Evolutionary conservation across 2,888 invertebrate genomes (phyloP), one percentile per base, ranked within the genome.

Genomic region (Cosmia trapezina): DNA sequence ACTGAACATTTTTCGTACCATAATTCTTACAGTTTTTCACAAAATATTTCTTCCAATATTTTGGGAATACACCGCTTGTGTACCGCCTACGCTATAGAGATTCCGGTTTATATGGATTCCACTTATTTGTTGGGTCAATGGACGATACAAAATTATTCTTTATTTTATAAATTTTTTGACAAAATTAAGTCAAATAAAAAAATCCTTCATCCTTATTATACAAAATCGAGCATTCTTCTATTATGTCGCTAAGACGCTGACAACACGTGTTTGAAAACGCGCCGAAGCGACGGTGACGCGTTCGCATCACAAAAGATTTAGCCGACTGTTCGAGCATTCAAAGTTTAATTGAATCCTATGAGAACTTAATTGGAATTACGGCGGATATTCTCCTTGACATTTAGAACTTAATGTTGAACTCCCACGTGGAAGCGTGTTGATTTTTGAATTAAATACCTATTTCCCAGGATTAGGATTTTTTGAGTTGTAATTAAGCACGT

Each of bases 341-440:
- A 80, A 80, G 69, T 83, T 83, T 80, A 83, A 83, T 83, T 78
- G 78, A 83, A 80, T 83, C 74, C 47, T 66, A 77, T 63, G 66
- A 70, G 63, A 66, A 66, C 67, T 73, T 83, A 83, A 83, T 83
- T 80, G 74, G 57, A 74, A 54, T 33, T 11, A 63, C 37, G 54
- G 60, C 19, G 60, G 60, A 66, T 73, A 82, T 76, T 60, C 72
- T 76, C 37, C 28, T 64, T 71, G 69, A 80, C 63, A 79, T 75
- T 70, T 73, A 62, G 17, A 81, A 70, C 56, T 81, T 56, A 64
- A 51, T 62, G 19, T 73, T 68, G 22, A 66, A 60, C 28, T 65
- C 62, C 41, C 57, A 62, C 62, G 75, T 57, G 65, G 33, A 19
- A 41, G 45, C 12, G 11, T 60, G 43, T 57, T 54, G 57, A 51